Conservation (phyloP, 2,888 invertebrate species). For the Acleris emargana region DNA sequence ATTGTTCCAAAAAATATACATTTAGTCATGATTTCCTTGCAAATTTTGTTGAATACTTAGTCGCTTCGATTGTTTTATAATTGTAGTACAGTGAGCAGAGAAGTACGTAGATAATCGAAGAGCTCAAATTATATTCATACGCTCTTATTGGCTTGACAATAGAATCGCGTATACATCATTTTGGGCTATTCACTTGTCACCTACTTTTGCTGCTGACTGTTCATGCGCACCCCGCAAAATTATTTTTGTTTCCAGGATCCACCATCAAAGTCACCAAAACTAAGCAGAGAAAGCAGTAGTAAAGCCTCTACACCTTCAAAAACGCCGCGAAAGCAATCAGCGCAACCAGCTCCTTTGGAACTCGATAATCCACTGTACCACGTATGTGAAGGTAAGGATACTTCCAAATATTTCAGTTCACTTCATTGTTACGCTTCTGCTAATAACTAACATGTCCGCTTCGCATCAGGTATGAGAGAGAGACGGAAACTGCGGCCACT, state of each 20-base stretch:
- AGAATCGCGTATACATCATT: no score
- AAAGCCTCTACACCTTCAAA: conserved; percentile 77
- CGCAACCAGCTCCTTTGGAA: conserved; percentile 68
- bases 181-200: no score
- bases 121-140: no score
- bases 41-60: no score
- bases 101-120: no score
- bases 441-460: conserved; percentile 58
- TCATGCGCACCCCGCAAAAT: no score
- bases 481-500: conserved; percentile 74
- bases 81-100: no score
- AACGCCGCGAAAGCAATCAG: conserved; percentile 62
- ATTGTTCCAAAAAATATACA: no score
- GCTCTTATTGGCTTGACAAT: no score
- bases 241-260: conserved; percentile 63
- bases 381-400: conserved; percentile 87
- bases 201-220: no score
- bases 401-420: conserved; percentile 17
- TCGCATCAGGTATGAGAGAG: conserved; percentile 73
- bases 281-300: conserved; percentile 75
- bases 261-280: conserved; percentile 71
- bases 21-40: no score
- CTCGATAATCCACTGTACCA: conserved; percentile 91
- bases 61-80: no score
- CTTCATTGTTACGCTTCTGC: conserved; percentile 50